Evolutionary conservation across 2,113 vertebrate species (phyloP).

Genomic region (Ctenomys sociabilis): DNA sequence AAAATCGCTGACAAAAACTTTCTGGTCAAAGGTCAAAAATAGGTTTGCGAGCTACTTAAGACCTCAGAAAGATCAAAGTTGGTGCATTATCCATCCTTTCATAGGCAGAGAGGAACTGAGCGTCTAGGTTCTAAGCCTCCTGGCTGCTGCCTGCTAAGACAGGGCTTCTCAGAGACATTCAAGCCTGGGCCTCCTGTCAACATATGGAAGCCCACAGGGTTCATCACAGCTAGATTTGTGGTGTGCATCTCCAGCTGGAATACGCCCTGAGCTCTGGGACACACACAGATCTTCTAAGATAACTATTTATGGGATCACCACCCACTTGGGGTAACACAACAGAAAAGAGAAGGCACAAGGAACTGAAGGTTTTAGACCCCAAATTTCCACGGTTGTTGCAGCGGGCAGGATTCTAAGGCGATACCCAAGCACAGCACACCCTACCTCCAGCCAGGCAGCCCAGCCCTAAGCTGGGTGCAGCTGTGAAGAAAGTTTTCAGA

Average conservation of each 20-base stretch:
- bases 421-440: rapidly evolving
- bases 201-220: background rate
- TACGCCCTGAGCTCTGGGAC: background rate
- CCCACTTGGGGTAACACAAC: background rate
- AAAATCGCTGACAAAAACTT: background rate
- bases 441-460: background rate
- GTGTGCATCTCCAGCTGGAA: background rate
- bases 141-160: background rate
- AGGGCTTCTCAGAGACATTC: background rate
- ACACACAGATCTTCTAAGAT: background rate
- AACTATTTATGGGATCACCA: background rate
- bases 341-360: background rate
- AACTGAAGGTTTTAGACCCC: background rate
- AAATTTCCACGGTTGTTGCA: background rate
- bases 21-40: background rate
- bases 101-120: background rate
- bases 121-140: background rate
- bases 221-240: background rate
- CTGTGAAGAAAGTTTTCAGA: background rate
- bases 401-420: background rate
- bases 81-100: background rate
- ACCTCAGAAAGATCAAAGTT: background rate
- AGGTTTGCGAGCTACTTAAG: background rate
- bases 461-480: background rate
- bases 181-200: background rate